Percentiles rank a stretch among this genome's conserved stretches.
These are phyloP conservation scores for Drosophila erecta DNA, from an alignment of 1,140 invertebrate genomes.

Conservation along the genomic window DNA sequence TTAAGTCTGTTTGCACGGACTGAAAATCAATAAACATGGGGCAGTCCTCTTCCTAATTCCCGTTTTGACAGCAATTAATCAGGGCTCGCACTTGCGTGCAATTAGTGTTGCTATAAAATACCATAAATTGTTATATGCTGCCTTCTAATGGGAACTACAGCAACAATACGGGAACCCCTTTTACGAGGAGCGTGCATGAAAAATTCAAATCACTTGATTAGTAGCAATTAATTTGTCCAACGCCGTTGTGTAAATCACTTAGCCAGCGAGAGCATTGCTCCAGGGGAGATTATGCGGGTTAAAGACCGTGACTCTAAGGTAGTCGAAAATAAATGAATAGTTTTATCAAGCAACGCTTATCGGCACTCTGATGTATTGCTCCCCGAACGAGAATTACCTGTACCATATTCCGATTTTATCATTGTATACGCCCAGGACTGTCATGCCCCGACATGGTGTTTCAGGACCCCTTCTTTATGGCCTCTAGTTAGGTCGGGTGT, in stretches of 20 bases:
- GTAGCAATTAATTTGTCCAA: conserved; percentile 68
- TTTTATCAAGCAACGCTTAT: conserved; percentile 4
- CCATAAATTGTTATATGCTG: conserved; percentile 65
- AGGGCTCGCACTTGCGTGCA: conserved; percentile 57
- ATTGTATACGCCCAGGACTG: conserved; percentile 24
- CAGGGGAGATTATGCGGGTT: conserved; percentile 18
- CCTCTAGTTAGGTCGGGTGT: conserved; percentile 63
- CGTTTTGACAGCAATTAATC: conserved; percentile 60
- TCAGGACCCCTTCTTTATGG: conserved; percentile 36
- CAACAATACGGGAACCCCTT: conserved; percentile 36
- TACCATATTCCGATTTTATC: conserved; percentile 30
- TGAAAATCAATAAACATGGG: conserved; percentile 66
- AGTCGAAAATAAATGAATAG: background rate
- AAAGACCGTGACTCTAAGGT: background rate
- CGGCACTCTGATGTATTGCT: conserved; percentile 9
- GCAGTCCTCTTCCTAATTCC: conserved; percentile 28
- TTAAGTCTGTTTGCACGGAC: conserved; percentile 1
- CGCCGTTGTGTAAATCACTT: conserved; percentile 58
- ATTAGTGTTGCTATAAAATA: conserved; percentile 62
- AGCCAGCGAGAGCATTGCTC: background rate
- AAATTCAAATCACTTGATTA: conserved; percentile 79
- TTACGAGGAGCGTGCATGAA: conserved; percentile 63
- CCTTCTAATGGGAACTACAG: conserved; percentile 32
- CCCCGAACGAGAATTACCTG: conserved; percentile 11
- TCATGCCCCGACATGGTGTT: conserved; percentile 19